phyloP scores from a whole-genome alignment of 1,140 invertebrate species.

The Hypsibius dujardini region DNA sequence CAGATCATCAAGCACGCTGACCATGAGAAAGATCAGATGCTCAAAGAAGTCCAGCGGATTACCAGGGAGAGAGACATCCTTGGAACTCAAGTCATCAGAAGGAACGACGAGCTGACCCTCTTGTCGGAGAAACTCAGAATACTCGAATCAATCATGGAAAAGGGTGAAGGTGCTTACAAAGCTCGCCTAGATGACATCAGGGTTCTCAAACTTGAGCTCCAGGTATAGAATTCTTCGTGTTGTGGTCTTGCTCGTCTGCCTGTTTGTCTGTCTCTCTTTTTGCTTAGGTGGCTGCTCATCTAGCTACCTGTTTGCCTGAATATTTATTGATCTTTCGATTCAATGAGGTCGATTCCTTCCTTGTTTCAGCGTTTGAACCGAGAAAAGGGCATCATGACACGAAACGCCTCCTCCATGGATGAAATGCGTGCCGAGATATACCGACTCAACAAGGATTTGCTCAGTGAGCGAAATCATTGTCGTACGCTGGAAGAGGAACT shows the following conservation, averaged over 20 bases:
- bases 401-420: conserved; percentile 32
- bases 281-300: too few relatives aligned
- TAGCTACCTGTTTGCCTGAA: too few relatives aligned
- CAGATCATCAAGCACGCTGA: conserved; percentile 29
- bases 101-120: conserved; percentile 52
- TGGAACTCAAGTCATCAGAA: conserved; percentile 48
- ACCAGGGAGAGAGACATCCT: conserved; percentile 44
- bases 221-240: too few relatives aligned
- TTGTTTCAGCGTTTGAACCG: conserved; percentile 46
- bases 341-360: too few relatives aligned
- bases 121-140: conserved; percentile 54
- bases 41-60: conserved; percentile 13
- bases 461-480: conserved; percentile 51
- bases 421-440: conserved; percentile 50
- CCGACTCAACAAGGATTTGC: conserved; percentile 51
- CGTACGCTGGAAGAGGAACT: conserved; percentile 57
- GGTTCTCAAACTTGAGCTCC: conserved; percentile 52
- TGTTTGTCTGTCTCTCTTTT: too few relatives aligned
- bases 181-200: conserved; percentile 54
- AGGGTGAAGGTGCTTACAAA: conserved; percentile 50
- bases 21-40: conserved; percentile 14
- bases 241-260: too few relatives aligned
- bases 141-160: conserved; percentile 47
- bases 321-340: too few relatives aligned
- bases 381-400: conserved; percentile 30